A percentile compares a stretch with the other conserved stretches of the same genome.
Evolutionary conservation across 2,888 invertebrate species (phyloP).

Genomic region (Dasypogon diadema): DNA sequence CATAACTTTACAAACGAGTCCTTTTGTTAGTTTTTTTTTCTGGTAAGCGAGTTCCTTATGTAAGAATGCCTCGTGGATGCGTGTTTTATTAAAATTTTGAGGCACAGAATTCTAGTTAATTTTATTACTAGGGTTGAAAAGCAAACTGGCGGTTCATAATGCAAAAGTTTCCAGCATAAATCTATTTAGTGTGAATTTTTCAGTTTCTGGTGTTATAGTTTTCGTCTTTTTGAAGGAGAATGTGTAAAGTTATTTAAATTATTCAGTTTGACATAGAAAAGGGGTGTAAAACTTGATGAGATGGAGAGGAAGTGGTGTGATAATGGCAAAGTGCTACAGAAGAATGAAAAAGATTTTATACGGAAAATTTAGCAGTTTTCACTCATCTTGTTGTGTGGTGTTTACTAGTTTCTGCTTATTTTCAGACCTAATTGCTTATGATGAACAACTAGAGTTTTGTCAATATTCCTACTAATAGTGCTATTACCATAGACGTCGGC

Average conservation of each 20-base stretch:
- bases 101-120: background rate
- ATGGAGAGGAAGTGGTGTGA: background rate
- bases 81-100: conserved; percentile 20
- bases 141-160: background rate
- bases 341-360: background rate
- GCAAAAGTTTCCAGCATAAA: conserved; percentile 14
- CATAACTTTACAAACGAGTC: conserved; percentile 42
- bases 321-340: conserved; percentile 11
- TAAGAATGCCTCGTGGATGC: background rate
- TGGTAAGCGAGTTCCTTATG: conserved; percentile 19
- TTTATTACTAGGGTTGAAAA: conserved; percentile 16
- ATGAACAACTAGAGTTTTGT: no score
- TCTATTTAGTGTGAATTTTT: conserved; percentile 29
- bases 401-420: no score
- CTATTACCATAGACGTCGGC: no score
- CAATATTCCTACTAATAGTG: no score
- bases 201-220: background rate
- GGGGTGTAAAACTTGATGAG: conserved; percentile 21
- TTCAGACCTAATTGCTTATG: no score
- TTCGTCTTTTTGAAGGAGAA: background rate
- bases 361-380: no score
- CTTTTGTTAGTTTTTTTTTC: conserved; percentile 41
- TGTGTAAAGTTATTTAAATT: conserved; percentile 34
- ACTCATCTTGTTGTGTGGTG: no score
- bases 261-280: background rate